These are phyloP conservation scores for Neomonachus schauinslandi DNA, from an alignment of 2,113 vertebrate genomes.

Conservation along the genomic window DNA sequence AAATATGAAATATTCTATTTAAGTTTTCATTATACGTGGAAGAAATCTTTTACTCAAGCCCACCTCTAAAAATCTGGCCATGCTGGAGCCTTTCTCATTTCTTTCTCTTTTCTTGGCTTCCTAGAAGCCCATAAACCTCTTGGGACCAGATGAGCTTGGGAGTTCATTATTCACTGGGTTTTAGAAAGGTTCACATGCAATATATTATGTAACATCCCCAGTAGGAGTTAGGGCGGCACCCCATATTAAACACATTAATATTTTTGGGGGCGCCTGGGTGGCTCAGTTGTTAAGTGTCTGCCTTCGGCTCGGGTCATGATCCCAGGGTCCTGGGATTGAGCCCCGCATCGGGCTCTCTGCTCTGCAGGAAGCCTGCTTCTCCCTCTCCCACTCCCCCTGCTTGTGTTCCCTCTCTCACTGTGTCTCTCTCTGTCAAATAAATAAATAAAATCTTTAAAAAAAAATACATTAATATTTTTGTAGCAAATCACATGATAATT, in stretches of 20 bases:
- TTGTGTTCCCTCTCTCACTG: no score
- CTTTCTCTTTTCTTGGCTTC: neutral
- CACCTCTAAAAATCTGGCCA: neutral
- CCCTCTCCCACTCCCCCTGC: no score
- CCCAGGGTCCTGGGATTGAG: no score
- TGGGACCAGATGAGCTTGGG: neutral
- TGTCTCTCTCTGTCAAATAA: no score
- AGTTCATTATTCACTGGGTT: slow-evolving; percentile 15
- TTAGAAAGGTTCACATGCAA: neutral
- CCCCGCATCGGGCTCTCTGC: no score
- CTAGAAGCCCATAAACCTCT: neutral
- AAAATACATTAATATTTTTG: neutral
- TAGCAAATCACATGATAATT: slow-evolving; percentile 14
- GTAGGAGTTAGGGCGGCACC: neutral
- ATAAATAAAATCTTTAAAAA: no score
- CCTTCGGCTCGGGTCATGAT: no score
- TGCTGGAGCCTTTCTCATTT: neutral
- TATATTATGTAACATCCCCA: neutral
- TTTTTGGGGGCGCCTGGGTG: neutral
- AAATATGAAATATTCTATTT: neutral
- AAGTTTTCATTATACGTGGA: neutral
- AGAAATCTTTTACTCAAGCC: slow-evolving; percentile 17
- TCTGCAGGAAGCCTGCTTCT: no score
- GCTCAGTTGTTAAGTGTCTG: no score
- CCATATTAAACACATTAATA: neutral